phyloP scores from a whole-genome alignment of 1,140 invertebrate species.

The Drosophila erecta region DNA sequence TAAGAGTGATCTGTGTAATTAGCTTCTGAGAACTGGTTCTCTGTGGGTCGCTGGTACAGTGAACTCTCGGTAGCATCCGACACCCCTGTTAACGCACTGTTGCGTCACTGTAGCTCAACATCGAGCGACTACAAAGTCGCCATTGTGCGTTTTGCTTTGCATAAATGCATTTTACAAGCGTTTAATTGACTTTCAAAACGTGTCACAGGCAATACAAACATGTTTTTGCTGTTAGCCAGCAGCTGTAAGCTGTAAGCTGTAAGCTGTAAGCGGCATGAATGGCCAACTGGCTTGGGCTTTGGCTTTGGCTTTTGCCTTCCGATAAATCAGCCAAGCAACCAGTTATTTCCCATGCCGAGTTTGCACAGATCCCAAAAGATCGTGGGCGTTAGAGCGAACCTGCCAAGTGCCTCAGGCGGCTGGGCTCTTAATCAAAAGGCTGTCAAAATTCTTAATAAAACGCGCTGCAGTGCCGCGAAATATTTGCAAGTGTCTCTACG shows the following conservation, averaged over 20 bases:
- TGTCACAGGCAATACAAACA: slow-evolving; percentile 62
- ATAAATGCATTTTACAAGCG: slow-evolving; percentile 75
- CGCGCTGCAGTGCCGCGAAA: slow-evolving; percentile 41
- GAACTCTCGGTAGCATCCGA: background rate
- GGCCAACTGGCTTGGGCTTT: slow-evolving; percentile 23
- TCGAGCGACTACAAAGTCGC: background rate
- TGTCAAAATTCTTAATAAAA: slow-evolving; percentile 80
- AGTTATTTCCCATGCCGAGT: slow-evolving; percentile 51
- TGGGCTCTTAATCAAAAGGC: slow-evolving; percentile 75
- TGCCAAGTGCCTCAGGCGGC: slow-evolving; percentile 39
- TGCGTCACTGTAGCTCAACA: slow-evolving; percentile 8
- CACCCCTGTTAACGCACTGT: slow-evolving; percentile 1
- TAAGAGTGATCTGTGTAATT: slow-evolving; percentile 33
- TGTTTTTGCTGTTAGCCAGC: slow-evolving; percentile 54
- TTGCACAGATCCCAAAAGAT: slow-evolving; percentile 6
- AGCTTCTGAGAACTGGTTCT: slow-evolving; percentile 36
- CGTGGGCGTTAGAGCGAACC: slow-evolving; percentile 40
- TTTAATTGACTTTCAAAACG: slow-evolving; percentile 78
- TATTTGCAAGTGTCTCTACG: slow-evolving; percentile 53
- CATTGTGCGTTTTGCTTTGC: slow-evolving; percentile 52
- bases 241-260: slow-evolving; percentile 50
- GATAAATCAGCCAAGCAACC: slow-evolving; percentile 48
- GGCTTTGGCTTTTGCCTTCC: slow-evolving; percentile 17
- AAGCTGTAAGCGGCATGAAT: slow-evolving; percentile 61
- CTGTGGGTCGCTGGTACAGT: slow-evolving; percentile 2